These are phyloP conservation scores for Cervus canadensis DNA, from an alignment of 2,113 vertebrate species.

Conservation along the genomic window DNA sequence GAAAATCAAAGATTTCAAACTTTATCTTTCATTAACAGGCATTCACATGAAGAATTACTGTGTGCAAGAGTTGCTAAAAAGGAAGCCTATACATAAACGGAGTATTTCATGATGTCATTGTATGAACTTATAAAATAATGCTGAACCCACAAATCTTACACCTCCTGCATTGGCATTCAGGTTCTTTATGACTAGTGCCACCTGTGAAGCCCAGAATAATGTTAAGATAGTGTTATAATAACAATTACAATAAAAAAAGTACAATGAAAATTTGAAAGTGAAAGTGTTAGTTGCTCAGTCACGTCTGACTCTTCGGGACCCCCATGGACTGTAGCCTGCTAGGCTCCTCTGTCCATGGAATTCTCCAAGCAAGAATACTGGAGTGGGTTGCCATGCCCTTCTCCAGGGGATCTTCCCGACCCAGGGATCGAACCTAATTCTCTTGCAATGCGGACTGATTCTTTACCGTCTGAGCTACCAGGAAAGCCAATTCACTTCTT, in stretches of 20 bases:
- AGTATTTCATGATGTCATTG: neutral
- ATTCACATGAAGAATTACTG: constrained; percentile 7
- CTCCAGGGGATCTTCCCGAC: neutral
- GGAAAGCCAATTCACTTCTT: constrained; percentile 25
- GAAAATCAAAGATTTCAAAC: constrained; percentile 7
- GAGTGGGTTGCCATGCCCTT: neutral
- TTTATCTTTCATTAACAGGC: neutral
- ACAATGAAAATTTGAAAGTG: neutral
- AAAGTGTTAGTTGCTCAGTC: neutral
- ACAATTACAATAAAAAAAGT: neutral
- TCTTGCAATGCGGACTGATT: neutral
- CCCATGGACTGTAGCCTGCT: neutral
- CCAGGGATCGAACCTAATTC: neutral
- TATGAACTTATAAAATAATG: neutral
- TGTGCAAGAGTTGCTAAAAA: neutral
- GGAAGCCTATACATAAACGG: neutral
- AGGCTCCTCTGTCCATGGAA: neutral
- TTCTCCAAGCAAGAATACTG: neutral
- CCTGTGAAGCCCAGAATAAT: neutral
- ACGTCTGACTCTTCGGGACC: neutral
- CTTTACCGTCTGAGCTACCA: neutral
- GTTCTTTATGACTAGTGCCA: neutral
- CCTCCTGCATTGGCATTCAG: neutral
- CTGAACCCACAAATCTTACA: neutral
- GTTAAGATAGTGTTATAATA: neutral